Conservation (phyloP, 2,113 vertebrate species). For the Dipodomys stephensi region DNA sequence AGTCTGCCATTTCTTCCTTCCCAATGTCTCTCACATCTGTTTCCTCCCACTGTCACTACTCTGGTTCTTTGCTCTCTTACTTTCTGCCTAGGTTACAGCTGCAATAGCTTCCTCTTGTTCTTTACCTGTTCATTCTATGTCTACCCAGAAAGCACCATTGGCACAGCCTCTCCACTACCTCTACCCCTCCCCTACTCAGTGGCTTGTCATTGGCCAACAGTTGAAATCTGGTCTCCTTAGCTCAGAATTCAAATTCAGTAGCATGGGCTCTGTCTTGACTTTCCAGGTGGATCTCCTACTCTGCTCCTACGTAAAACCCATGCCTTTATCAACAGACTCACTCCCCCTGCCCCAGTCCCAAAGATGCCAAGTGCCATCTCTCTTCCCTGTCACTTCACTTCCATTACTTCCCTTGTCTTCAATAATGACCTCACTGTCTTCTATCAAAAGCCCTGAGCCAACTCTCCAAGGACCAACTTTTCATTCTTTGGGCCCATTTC, state of each 20-base stretch:
- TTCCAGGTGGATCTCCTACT: neutral
- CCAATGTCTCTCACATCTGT: slow-evolving; percentile 33
- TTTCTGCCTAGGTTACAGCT: neutral
- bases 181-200: neutral
- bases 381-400: neutral
- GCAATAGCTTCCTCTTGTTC: neutral
- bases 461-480: neutral
- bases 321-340: neutral
- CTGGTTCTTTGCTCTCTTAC: neutral
- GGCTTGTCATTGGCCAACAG: neutral
- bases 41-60: slow-evolving; percentile 6
- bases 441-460: neutral
- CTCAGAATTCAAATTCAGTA: neutral
- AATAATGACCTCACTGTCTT: neutral
- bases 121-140: neutral
- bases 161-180: neutral
- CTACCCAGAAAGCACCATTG: neutral
- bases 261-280: neutral
- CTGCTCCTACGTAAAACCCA: neutral
- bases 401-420: neutral
- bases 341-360: neutral
- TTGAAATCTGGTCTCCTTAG: neutral
- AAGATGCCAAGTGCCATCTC: neutral
- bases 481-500: neutral
- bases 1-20: slow-evolving; percentile 63